Percentiles rank a stretch among this genome's conserved stretches.
These are phyloP conservation scores for Pseudolycoriella hygida DNA, from an alignment of 2,888 invertebrate species.

Conservation along the genomic window DNA sequence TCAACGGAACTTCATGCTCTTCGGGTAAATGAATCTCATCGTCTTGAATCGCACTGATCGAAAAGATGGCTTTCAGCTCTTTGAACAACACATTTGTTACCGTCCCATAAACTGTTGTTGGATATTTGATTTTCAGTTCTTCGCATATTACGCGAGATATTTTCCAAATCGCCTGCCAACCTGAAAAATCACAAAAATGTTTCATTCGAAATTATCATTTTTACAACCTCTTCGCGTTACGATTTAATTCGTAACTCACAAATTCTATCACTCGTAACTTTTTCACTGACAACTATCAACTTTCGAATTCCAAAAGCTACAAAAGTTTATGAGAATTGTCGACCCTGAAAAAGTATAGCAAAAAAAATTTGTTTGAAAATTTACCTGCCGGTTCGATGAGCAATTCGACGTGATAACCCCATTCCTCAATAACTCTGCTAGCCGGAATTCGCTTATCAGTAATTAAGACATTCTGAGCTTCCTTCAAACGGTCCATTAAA, in stretches of 20 bases:
- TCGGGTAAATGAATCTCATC: slow-evolving; percentile 36
- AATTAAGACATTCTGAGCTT: slow-evolving; percentile 34
- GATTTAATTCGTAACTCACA: not conserved
- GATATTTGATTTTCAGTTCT: slow-evolving; percentile 36
- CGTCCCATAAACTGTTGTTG: slow-evolving; percentile 37
- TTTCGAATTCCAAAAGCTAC: not conserved
- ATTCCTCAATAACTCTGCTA: slow-evolving; percentile 33
- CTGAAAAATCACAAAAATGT: too few relatives aligned
- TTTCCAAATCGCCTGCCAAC: slow-evolving; percentile 47
- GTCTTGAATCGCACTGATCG: slow-evolving; percentile 37
- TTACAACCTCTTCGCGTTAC: too few relatives aligned
- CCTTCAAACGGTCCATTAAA: slow-evolving; percentile 34
- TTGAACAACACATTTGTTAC: slow-evolving; percentile 32
- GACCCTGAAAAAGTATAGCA: too few relatives aligned
- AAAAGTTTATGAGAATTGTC: not conserved
- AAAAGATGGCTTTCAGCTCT: slow-evolving; percentile 32
- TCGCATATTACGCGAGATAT: slow-evolving; percentile 39
- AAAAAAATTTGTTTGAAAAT: not conserved
- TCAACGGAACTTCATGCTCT: slow-evolving; percentile 34
- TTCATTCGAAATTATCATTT: too few relatives aligned
- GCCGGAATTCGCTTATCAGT: slow-evolving; percentile 26
- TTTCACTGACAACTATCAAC: not conserved
- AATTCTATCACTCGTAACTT: not conserved
- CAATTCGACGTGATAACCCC: slow-evolving; percentile 36
- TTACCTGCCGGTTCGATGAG: slow-evolving; percentile 33